Evolutionary conservation across 1,140 invertebrate genomes (phyloP), one percentile per base, ranked within the genome.

Genomic region (Papilio polyxenes): DNA sequence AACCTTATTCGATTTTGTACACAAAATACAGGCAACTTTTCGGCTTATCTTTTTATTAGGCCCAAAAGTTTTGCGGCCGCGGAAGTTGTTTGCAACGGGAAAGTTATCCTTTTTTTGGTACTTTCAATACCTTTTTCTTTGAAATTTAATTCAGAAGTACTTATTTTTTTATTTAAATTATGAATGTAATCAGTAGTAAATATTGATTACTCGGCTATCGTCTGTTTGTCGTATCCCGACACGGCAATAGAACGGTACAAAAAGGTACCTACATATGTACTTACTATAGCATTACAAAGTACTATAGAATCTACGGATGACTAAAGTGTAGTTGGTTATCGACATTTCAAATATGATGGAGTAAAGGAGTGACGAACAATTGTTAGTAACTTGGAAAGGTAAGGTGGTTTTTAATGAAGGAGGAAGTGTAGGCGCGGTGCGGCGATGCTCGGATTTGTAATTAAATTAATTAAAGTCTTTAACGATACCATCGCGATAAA

Each of bases 11-110:
- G 9, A 65, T 65, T 65, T 31, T 23, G 62, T 65, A 65, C 23
- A 65, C 62, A 31, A 31, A 72, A 15, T 72, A 37, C 65, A 15
- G 13, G 31, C 31, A 72, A 72, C 65, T 72, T 72, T 72, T 23
- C 13, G 65, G 65, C 65, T 72, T 72, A 72, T 72, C 65, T 72
- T 72, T 72, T 72, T 72, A 72, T 72, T 72, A 72, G 31, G 31
- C 13, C 23, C 13, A 13, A 37, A 72, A 37, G 23, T 72, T 37
- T 10, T 37, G 65, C 65, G 65, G 31, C 23, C 65, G 65, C 65
- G 65, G 65, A 72, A 72, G 23, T 72, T 72, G 65, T 40, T 37
- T 6, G 13, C 5, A 40, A 72, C 65, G 11, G 31, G 65, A 72
- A 72, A 72, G 65, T 72, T 40, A 72, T 72, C 65, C 65, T 37